Evolutionary conservation across 2,113 vertebrate genomes (phyloP).

Genomic region (Martes martes): DNA sequence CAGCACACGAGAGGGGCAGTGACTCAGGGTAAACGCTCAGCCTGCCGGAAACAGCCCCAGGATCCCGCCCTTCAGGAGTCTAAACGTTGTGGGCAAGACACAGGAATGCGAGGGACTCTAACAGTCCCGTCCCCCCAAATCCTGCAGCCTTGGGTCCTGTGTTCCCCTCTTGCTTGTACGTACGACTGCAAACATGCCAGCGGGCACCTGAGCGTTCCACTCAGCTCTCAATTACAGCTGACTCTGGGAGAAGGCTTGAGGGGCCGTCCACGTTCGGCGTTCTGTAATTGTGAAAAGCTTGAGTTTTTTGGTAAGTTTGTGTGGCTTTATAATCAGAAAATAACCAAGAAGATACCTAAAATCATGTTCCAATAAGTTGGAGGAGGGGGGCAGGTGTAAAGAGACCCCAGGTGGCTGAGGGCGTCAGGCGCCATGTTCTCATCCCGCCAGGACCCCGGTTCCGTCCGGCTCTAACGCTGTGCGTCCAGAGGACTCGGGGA

Average conservation of each 20-base stretch:
- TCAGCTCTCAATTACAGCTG: not conserved
- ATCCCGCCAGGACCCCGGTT: fast-evolving
- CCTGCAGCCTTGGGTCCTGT: fast-evolving
- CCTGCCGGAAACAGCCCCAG: not conserved
- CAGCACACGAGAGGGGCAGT: not conserved
- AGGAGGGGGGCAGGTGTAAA: not conserved
- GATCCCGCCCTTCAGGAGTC: not conserved
- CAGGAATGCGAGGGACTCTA: not conserved
- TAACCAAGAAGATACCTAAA: not conserved
- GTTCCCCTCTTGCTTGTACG: too few relatives aligned
- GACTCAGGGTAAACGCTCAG: fast-evolving
- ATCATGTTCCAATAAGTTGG: not conserved
- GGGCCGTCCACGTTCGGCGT: not conserved
- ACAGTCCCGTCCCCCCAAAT: not conserved
- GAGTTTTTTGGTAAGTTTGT: not conserved
- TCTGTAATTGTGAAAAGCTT: not conserved
- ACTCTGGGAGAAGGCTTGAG: not conserved
- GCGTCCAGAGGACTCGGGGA: fast-evolving
- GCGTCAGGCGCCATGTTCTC: fast-evolving
- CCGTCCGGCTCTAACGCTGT: not conserved
- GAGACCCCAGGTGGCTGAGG: fast-evolving
- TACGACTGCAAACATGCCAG: not conserved
- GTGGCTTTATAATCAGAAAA: not conserved
- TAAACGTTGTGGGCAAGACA: too few relatives aligned
- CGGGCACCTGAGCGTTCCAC: not conserved